phyloP scores from a whole-genome alignment of 2,113 vertebrate genomes.

The Penelope pileata region DNA sequence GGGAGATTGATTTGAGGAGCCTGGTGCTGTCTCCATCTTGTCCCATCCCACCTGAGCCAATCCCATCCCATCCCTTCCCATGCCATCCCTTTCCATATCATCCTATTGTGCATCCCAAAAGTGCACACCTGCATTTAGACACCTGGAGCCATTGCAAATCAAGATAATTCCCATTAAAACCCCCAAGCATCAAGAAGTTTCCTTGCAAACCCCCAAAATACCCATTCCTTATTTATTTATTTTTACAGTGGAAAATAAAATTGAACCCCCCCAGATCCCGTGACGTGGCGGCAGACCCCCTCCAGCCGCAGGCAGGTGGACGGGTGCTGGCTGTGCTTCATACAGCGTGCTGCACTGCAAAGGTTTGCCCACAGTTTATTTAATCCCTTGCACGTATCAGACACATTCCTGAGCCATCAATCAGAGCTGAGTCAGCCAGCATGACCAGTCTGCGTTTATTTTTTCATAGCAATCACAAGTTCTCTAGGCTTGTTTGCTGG shows the following conservation, averaged over 20 bases:
- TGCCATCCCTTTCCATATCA: too few species aligned
- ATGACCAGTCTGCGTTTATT: neutral
- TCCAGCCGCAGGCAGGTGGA: slow-evolving; percentile 41
- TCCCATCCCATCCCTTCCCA: neutral
- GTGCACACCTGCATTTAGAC: neutral
- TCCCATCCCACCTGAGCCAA: too few species aligned
- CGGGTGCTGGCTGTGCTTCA: neutral
- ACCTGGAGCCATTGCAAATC: neutral
- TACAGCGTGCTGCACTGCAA: neutral
- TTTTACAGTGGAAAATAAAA: neutral
- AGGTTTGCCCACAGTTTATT: neutral
- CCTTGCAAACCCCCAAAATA: neutral
- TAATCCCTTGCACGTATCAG: slow-evolving; percentile 38
- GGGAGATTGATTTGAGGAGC: neutral
- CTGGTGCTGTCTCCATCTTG: neutral
- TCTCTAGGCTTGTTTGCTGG: neutral
- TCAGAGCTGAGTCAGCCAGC: slow-evolving; percentile 60
- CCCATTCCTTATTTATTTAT: fast-evolving
- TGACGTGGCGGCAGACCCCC: neutral
- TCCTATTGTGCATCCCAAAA: too few species aligned
- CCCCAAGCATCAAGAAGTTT: neutral
- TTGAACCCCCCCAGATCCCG: neutral
- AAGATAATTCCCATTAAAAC: neutral
- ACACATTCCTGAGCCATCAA: slow-evolving; percentile 60
- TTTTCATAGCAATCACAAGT: slow-evolving; percentile 35